Conservation (phyloP, 2,797 vertebrate species). For the Atherinosoma microstoma region DNA sequence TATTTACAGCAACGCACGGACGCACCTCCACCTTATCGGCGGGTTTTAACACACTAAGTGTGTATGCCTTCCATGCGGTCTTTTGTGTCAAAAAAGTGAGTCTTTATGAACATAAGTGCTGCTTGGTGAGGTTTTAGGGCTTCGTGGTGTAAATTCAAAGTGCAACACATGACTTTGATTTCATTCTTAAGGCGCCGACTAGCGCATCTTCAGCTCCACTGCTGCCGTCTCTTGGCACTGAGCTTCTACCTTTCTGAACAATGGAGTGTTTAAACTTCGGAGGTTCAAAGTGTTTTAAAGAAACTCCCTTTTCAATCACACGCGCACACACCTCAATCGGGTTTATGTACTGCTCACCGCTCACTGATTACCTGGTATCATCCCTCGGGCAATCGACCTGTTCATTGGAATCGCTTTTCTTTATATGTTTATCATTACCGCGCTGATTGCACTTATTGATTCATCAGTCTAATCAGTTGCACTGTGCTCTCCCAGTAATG, state of each 20-base stretch:
- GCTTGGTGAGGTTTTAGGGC: background rate
- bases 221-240: slow-evolving; percentile 26
- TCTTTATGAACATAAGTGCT: background rate
- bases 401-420: slow-evolving; percentile 56
- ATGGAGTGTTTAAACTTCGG: slow-evolving; percentile 27
- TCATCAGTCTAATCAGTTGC: slow-evolving; percentile 69
- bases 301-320: background rate
- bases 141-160: slow-evolving; percentile 14
- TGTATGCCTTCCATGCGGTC: background rate
- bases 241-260: background rate
- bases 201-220: slow-evolving; percentile 66
- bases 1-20: slow-evolving; percentile 14
- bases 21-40: background rate
- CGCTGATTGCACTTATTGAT: slow-evolving; percentile 79
- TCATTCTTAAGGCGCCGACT: slow-evolving; percentile 78
- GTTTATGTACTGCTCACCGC: slow-evolving; percentile 22
- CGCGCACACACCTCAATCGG: background rate
- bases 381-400: slow-evolving; percentile 50
- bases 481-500: slow-evolving; percentile 51
- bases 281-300: background rate
- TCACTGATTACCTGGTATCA: slow-evolving; percentile 44
- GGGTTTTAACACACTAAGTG: background rate
- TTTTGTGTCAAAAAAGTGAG: background rate
- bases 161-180: slow-evolving; percentile 20
- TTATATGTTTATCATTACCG: slow-evolving; percentile 71